phyloP scores from a whole-genome alignment of 2,113 vertebrate genomes.

The Cisticola juncidis region DNA sequence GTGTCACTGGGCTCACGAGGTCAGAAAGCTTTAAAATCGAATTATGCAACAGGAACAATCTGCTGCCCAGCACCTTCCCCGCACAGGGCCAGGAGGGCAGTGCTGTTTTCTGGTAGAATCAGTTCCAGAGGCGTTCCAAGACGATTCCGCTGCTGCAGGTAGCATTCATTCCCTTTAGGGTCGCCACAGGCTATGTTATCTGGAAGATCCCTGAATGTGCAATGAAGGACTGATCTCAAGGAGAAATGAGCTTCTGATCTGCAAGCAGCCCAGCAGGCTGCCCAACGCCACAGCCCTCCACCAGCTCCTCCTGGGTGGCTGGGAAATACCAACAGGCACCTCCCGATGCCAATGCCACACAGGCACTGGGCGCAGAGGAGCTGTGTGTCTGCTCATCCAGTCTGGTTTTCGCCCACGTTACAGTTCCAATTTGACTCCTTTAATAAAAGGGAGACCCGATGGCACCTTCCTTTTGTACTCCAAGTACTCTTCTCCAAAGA shows the following conservation, averaged over 20 bases:
- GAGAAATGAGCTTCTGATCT: neutral
- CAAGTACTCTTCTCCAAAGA: constrained; percentile 94
- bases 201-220: constrained; percentile 8
- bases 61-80: neutral
- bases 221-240: neutral
- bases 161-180: neutral
- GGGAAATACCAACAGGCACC: neutral
- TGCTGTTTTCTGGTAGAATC: neutral
- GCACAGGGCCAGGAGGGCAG: neutral
- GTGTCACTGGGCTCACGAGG: neutral
- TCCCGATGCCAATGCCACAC: neutral
- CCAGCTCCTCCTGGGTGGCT: neutral
- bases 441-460: constrained; percentile 93
- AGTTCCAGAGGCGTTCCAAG: accelerated
- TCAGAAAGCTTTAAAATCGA: neutral
- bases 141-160: neutral
- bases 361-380: neutral
- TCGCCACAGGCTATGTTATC: neutral
- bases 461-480: constrained; percentile 91
- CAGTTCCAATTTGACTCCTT: constrained; percentile 87
- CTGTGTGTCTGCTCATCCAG: neutral
- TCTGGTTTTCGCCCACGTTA: neutral
- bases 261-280: neutral
- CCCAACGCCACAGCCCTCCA: neutral
- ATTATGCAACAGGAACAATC: neutral